Evolutionary conservation across 2,797 vertebrate genomes (phyloP).

Genomic region (Bradypodion pumilum): DNA sequence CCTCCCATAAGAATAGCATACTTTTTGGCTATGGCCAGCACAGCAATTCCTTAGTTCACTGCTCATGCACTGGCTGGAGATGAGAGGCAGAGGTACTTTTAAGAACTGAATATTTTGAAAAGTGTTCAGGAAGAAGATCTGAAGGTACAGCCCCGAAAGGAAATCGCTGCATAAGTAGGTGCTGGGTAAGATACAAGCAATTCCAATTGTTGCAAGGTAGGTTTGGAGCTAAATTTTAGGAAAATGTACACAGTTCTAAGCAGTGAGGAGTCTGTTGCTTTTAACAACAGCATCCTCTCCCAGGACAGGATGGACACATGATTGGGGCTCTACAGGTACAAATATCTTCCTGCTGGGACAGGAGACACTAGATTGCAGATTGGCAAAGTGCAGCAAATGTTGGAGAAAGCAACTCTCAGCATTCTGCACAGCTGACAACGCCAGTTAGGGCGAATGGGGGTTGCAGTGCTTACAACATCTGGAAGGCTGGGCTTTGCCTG

Average conservation of each 20-base stretch:
- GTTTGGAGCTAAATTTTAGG: background rate
- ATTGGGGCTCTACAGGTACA: background rate
- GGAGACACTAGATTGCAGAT: background rate
- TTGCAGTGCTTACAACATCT: background rate
- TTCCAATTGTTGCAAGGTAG: background rate
- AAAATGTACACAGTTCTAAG: background rate
- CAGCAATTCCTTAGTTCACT: background rate
- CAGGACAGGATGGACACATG: background rate
- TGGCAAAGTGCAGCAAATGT: no score
- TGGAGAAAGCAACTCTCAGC: no score
- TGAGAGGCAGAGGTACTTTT: accelerated
- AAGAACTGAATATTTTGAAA: background rate
- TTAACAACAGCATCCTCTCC: background rate
- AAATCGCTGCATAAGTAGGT: background rate
- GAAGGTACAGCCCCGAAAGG: background rate
- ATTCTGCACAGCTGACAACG: no score
- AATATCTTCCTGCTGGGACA: background rate
- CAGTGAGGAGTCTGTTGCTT: background rate
- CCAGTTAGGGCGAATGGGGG: background rate
- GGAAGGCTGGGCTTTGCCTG: background rate
- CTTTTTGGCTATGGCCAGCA: no score
- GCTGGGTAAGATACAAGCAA: background rate
- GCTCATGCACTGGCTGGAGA: background rate
- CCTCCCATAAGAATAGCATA: background rate
- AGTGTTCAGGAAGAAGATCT: background rate